Evolutionary conservation across 2,888 invertebrate species (phyloP).

Genomic region (Xestia sexstrigata): DNA sequence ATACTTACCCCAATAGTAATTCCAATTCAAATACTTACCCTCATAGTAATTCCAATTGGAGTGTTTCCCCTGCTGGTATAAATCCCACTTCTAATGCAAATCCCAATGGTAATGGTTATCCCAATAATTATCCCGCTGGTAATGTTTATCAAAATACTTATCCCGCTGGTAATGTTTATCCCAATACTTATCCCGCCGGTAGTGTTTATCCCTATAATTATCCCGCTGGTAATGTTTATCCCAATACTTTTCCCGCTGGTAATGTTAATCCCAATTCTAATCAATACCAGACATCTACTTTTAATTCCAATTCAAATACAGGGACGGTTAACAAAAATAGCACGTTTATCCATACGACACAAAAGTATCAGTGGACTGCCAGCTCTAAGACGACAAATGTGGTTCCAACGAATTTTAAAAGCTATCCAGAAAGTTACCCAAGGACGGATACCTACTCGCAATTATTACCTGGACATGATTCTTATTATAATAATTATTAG

Average conservation of each 20-base stretch:
- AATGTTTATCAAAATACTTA: neutral
- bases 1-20: conserved; percentile 5
- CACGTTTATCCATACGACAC: conserved; percentile 13
- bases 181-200: neutral
- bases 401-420: neutral
- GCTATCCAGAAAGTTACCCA: conserved; percentile 4
- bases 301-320: conserved; percentile 9
- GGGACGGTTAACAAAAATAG: neutral
- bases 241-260: neutral
- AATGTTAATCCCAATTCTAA: neutral
- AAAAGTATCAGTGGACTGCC: conserved; percentile 28
- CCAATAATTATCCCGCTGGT: conserved; percentile 4
- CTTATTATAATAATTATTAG: conserved; percentile 15
- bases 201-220: too few species aligned
- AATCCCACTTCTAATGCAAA: neutral
- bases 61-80: neutral
- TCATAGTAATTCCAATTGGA: neutral
- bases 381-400: neutral
- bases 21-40: neutral
- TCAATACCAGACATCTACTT: neutral
- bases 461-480: neutral
- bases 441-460: neutral
- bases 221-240: neutral
- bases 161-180: neutral
- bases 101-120: neutral